Evolutionary conservation across 1,140 invertebrate genomes (phyloP), one percentile per base, ranked within the genome.

Genomic region (Ylistrum balloti): DNA sequence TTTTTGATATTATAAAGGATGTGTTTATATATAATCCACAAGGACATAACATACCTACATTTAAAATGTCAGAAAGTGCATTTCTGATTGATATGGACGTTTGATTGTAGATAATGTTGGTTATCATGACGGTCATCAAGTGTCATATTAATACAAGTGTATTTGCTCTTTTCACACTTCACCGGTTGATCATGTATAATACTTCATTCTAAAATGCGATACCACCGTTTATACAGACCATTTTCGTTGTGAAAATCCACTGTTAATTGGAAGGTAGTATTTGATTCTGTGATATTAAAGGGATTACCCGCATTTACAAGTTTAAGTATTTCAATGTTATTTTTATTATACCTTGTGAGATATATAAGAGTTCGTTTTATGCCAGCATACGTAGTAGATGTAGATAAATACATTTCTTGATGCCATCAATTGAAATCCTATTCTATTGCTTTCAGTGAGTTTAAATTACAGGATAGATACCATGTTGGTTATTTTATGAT

Each of bases 381-480:
- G n/a, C 56, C 56, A 74, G 11, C 56, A 74, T 74, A 74, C 56
- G 56, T 74, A 74, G 56, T 74, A 28, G 56, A 74, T 28, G 56
- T 74, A 74, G 56, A 74, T 74, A 74, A n/a, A 74, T 74, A 74
- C 56, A 74, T 74, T 74, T 74, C 56, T 28, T 74, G 56, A 74
- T 74, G 56, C 56, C 56, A 74, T n/a, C 56, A 74, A 74, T n/a
- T 74, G 56, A 74, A 74, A 74, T 74, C 2, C 22, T 74, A 74
- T 74, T 74, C 56, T 28, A 28, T 74, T 74, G 56, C 56, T 74
- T 3, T n/a, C n/a, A 28, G 56, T n/a, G 22, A n/a, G 56, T 74
- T n/a, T 74, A 74, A 74, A 74, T 74, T 74, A 74, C 56, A 74
- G 56, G 56, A 74, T 28, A 28, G 56, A n/a, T 5, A 28, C 22